Base-by-base conservation (phyloP, 1,140 invertebrate genomes). In the Bombus pyrosoma region DNA sequence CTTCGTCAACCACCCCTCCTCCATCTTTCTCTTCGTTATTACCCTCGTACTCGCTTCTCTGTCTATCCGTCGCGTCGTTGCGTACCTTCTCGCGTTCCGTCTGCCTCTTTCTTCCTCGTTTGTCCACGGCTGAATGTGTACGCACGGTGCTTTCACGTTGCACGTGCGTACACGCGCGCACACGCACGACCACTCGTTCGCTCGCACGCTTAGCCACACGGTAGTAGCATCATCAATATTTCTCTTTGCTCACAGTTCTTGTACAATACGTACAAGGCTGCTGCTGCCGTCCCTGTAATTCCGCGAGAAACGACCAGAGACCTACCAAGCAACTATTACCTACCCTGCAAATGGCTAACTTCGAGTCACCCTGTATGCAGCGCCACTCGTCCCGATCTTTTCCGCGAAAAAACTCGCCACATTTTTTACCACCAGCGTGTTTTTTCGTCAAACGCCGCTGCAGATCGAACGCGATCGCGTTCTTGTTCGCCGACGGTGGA, bases 171-270 rank as follows among this genome's bases (percentile, higher is more conserved):
- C 69, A 73, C 73, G 82, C 83, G 59, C 74, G 69, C 74, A 71
- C 68, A 83, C 71, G 72, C 80, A 47, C 53, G 22, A 79, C 39
- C 25, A 66, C 75, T 78, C 86, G 73, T 84, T 86, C 87, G 85
- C 84, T 90, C 86, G 87, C 91, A 83, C 92, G 91, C 89, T 91
- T 91, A 90, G 89, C 88, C 91, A 89, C 89, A 85, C 91, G 91
- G 83, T 91, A 72, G 85, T 53, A 75, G 85, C 89, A 86, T 94
- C 93, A 94, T 94, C 93, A 94, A 94, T 94, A 94, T 93, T 94
- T 94, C 93, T 91, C 93, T 94, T 94, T 94, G 93, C 93, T 94
- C 93, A 93, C 94, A 94, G 93, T 94, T 94, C 93, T 94, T 93
- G 93, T 92, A 94, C 94, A 94, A 94, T 94, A 84, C 90, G 86